Conservation (phyloP, 2,113 vertebrate species). For the Delphinus delphis region DNA sequence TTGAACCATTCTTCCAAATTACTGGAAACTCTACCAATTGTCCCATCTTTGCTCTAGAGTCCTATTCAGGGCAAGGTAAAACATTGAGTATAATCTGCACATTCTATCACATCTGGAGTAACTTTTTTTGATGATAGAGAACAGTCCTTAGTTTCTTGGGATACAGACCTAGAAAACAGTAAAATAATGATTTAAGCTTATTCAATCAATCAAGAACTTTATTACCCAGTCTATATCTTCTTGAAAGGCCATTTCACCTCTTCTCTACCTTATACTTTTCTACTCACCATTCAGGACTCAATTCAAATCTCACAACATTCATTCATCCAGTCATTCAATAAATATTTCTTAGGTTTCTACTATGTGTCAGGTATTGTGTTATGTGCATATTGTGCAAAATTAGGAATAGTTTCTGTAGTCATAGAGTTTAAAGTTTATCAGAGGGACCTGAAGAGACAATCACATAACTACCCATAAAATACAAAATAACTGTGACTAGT, state of each 20-base stretch:
- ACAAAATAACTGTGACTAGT: not conserved
- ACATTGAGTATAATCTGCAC: not conserved
- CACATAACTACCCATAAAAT: not conserved
- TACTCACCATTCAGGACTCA: not conserved
- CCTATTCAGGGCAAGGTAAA: not conserved
- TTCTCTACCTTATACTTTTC: not conserved
- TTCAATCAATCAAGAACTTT: not conserved
- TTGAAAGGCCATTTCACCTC: not conserved
- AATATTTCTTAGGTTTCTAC: not conserved
- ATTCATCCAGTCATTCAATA: not conserved
- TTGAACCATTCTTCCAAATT: not conserved
- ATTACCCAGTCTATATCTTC: not conserved
- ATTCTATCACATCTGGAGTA: not conserved
- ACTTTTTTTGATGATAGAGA: not conserved
- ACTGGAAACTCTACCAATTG: not conserved
- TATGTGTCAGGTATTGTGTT: not conserved
- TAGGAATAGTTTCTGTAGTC: not conserved
- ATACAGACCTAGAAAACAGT: not conserved
- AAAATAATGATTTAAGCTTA: not conserved
- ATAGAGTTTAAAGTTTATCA: not conserved
- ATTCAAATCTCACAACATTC: not conserved
- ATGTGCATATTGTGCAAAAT: not conserved
- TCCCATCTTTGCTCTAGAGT: not conserved
- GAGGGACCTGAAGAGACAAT: not conserved
- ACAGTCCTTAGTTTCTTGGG: not conserved